Evolutionary conservation across 2,797 vertebrate genomes (phyloP), one percentile per base, ranked within the genome.

Genomic region (Lindbergichthys nudifrons): DNA sequence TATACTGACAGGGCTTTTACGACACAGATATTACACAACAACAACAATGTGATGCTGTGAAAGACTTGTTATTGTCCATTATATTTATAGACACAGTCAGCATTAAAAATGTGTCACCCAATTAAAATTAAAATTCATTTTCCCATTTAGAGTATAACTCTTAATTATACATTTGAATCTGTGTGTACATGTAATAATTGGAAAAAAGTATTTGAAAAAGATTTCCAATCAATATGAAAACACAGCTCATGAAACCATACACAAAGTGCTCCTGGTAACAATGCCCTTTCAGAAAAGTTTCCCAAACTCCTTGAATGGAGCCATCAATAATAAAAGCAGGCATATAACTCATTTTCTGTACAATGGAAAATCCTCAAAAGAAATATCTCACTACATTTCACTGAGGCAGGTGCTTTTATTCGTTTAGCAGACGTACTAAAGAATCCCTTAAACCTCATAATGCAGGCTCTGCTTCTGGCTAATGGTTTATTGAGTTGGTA

Each of bases 361-460:
- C 41, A 62, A 66, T 19, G 11, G 19, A 30, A 73, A 69, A 75
- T 52, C 36, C 56, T 73, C 61, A 16, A 54, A 76, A 77, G 53
- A 56, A 77, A 73, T 7, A 19, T 13, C 7, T 64, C 65, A 82
- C 80, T 45, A 59, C 73, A 65, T 84, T 70, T 51, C 15, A 71
- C 11, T 3, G 60, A 53, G 84, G 41, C 67, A 70, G 60, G 63
- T 47, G 10, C 59, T 78, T 80, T 70, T 12, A 65, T 73, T 81
- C 82, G 52, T 59, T 68, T 41, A 64, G n/a, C 57, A 70, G 42
- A 69, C 65, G 62, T 23, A 69, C 70, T 36, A 54, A 85, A 82
- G 60, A 43, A 57, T 68, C 41, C 47, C 52, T 70, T 42, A 75
- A 79, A 60, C 21, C 52, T 59, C 36, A 41, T 59, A 57, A 43